Conservation (phyloP, 2,797 vertebrate genomes). For the Agapornis canus region DNA sequence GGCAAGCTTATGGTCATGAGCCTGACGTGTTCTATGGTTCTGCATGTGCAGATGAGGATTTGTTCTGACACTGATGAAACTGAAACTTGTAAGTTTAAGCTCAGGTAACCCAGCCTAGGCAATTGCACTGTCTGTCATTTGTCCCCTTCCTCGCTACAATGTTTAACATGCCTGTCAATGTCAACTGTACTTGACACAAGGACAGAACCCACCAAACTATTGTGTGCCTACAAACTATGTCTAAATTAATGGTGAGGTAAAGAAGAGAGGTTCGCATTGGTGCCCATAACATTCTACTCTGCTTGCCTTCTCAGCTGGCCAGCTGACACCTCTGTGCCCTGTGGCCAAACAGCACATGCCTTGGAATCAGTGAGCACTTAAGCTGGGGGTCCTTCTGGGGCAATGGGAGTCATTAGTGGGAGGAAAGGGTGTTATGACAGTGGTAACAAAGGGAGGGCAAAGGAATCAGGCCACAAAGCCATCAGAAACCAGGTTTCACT, state of each 20-base stretch:
- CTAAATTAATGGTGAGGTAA: neutral
- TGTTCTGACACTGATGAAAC: constrained; percentile 6
- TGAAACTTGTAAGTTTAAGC: neutral
- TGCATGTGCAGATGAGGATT: neutral
- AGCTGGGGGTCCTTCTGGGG: neutral
- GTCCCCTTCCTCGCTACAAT: neutral
- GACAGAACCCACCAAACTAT: neutral
- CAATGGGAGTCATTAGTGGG: neutral
- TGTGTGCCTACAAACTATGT: neutral
- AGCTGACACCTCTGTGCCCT: neutral
- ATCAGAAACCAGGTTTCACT: neutral
- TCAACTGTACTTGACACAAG: neutral
- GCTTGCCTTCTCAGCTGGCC: neutral
- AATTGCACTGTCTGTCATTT: constrained; percentile 13
- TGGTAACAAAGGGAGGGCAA: neutral
- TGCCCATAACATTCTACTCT: neutral
- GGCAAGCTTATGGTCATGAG: neutral
- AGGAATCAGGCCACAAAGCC: neutral
- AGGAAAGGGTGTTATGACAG: neutral
- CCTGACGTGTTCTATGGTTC: neutral
- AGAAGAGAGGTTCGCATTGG: neutral
- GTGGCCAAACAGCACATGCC: neutral
- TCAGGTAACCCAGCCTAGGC: neutral
- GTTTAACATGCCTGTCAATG: neutral
- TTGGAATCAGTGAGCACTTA: neutral